phyloP scores from a whole-genome alignment of 1,140 invertebrate genomes.

The Oryctes rhinoceros region DNA sequence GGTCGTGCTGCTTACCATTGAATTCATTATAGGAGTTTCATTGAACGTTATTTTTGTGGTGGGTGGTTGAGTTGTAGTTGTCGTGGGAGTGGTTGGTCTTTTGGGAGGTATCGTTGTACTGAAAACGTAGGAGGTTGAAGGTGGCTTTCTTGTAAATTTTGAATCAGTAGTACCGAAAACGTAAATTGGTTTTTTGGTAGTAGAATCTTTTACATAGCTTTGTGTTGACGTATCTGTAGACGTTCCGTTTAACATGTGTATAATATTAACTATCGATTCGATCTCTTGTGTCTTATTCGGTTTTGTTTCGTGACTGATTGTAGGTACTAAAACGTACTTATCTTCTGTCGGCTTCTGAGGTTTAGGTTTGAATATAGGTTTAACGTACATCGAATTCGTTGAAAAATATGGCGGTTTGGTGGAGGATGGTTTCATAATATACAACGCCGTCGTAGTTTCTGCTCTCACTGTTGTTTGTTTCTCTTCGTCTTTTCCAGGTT shows the following conservation, averaged over 20 bases:
- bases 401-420: conserved; percentile 54
- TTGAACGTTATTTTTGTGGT: conserved; percentile 44
- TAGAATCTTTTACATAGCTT: conserved; percentile 7
- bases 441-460: conserved; percentile 50
- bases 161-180: conserved; percentile 61
- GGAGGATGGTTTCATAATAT: conserved; percentile 51
- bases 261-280: conserved; percentile 63
- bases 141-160: conserved; percentile 45
- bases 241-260: conserved; percentile 58
- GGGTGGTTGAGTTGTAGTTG: conserved; percentile 56
- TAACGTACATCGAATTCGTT: conserved; percentile 49
- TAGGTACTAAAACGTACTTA: conserved; percentile 65
- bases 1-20: conserved; percentile 51
- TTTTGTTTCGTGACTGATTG: conserved; percentile 62
- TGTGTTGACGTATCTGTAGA: conserved; percentile 42
- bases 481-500: conserved; percentile 56
- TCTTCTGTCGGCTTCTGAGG: conserved; percentile 57
- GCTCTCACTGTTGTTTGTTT: conserved; percentile 52
- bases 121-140: conserved; percentile 54
- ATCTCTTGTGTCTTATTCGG: conserved; percentile 58
- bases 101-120: conserved; percentile 47
- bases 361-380: conserved; percentile 56
- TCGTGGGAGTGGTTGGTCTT: conserved; percentile 52
- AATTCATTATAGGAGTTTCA: conserved; percentile 23
- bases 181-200: conserved; percentile 61